A percentile compares a stretch with the other conserved stretches of the same genome.
Conservation (phyloP, 2,888 invertebrate genomes). For the Adela reaumurella region DNA sequence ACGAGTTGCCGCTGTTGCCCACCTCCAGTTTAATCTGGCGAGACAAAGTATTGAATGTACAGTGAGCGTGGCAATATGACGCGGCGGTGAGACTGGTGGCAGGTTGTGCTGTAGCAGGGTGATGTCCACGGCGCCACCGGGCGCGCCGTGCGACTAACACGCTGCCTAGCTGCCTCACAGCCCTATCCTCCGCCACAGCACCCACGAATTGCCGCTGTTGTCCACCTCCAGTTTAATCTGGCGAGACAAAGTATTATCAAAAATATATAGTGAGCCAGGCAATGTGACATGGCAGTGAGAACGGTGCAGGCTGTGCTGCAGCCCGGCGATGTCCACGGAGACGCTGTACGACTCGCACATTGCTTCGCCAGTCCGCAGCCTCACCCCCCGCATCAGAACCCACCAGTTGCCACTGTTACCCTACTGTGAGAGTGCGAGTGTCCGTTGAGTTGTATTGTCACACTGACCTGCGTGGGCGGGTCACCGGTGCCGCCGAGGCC, state of each 20-base stretch:
- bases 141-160: conserved; percentile 23
- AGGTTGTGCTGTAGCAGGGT: conserved; percentile 60
- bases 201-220: conserved; percentile 28
- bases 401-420: conserved; percentile 29
- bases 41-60: conserved; percentile 47
- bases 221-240: conserved; percentile 24
- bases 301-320: conserved; percentile 60
- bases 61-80: conserved; percentile 63
- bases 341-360: conserved; percentile 23
- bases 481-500: conserved; percentile 74
- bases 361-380: conserved; percentile 8
- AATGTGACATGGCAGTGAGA: conserved; percentile 57
- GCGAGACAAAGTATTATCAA: not conserved
- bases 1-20: conserved; percentile 28
- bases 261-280: conserved; percentile 69
- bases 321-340: conserved; percentile 23
- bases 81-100: conserved; percentile 52
- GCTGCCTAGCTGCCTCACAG: conserved; percentile 10
- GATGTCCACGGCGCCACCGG: conserved; percentile 3
- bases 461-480: conserved; percentile 51
- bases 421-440: not conserved
- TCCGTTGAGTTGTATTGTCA: conserved; percentile 57
- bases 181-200: conserved; percentile 35
- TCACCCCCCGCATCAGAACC: conserved; percentile 37
- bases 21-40: conserved; percentile 21